phyloP scores from a whole-genome alignment of 2,797 vertebrate genomes.

The Sebastes baramenuke region DNA sequence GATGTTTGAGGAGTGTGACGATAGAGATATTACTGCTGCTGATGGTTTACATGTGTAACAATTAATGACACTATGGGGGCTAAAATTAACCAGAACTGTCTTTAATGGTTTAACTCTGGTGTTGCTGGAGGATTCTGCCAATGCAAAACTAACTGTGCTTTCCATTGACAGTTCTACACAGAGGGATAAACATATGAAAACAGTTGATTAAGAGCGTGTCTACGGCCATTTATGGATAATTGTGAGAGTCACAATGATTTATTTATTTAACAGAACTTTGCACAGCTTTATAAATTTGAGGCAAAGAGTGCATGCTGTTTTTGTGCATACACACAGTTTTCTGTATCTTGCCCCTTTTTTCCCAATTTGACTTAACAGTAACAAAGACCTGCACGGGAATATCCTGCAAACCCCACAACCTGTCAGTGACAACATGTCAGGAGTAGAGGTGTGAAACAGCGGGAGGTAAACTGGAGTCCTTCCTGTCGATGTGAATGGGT shows the following conservation, averaged over 20 bases:
- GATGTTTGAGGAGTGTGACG: neutral
- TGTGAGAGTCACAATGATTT: neutral
- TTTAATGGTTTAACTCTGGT: neutral
- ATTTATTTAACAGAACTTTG: neutral
- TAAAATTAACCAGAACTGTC: neutral
- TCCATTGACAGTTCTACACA: neutral
- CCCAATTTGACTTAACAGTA: constrained; percentile 20
- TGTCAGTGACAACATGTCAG: constrained; percentile 53
- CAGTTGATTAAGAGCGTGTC: neutral
- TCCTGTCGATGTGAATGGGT: constrained; percentile 40
- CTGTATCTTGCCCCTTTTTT: neutral
- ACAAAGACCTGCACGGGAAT: constrained; percentile 15
- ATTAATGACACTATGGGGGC: neutral
- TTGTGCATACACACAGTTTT: neutral
- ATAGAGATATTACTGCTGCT: neutral
- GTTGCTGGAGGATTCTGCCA: neutral
- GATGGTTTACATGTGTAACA: neutral
- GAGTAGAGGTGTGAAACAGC: constrained; percentile 62
- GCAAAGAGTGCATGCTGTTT: neutral
- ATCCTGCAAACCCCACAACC: constrained; percentile 40
- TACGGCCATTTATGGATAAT: neutral
- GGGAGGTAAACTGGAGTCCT: constrained; percentile 48
- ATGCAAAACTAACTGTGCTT: neutral
- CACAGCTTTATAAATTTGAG: neutral
- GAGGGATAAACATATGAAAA: neutral